These are phyloP conservation scores for Mythimna lalbum DNA, from an alignment of 2,888 invertebrate species.

Conservation along the genomic window DNA sequence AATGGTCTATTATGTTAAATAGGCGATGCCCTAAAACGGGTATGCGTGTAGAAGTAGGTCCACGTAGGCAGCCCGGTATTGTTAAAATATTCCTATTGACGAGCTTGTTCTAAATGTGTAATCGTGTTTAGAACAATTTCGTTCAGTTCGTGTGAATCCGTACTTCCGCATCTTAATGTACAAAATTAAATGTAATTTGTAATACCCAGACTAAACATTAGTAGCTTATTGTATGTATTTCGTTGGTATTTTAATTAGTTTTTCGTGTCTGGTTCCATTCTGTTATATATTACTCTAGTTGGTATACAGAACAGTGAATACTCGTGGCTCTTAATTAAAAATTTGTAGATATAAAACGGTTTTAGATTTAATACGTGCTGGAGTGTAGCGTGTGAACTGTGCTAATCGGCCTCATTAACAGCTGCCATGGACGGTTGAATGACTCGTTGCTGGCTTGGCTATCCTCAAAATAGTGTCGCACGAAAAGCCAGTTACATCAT, in stretches of 20 bases:
- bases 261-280: slow-evolving; percentile 24
- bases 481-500: slow-evolving; percentile 36
- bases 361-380: slow-evolving; percentile 11
- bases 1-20: slow-evolving; percentile 12
- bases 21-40: slow-evolving; percentile 16
- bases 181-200: slow-evolving; percentile 27
- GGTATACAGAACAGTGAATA: slow-evolving; percentile 26
- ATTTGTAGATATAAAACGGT: slow-evolving; percentile 23
- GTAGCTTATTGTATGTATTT: slow-evolving; percentile 20
- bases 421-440: slow-evolving; percentile 64
- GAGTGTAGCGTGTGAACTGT: slow-evolving; percentile 28
- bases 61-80: slow-evolving; percentile 32
- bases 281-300: slow-evolving; percentile 14
- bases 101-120: slow-evolving; percentile 16
- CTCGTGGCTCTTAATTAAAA: slow-evolving; percentile 35
- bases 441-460: slow-evolving; percentile 55
- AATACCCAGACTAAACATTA: slow-evolving; percentile 13
- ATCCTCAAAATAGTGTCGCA: slow-evolving; percentile 38
- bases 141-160: slow-evolving; percentile 9
- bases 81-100: slow-evolving; percentile 26
- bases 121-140: slow-evolving; percentile 15
- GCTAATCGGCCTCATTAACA: slow-evolving; percentile 29
- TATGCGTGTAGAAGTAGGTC: slow-evolving; percentile 9
- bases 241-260: slow-evolving; percentile 22
- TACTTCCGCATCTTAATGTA: slow-evolving; percentile 22